phyloP scores from a whole-genome alignment of 1,140 invertebrate genomes.

The Drosophila lacteicornis region DNA sequence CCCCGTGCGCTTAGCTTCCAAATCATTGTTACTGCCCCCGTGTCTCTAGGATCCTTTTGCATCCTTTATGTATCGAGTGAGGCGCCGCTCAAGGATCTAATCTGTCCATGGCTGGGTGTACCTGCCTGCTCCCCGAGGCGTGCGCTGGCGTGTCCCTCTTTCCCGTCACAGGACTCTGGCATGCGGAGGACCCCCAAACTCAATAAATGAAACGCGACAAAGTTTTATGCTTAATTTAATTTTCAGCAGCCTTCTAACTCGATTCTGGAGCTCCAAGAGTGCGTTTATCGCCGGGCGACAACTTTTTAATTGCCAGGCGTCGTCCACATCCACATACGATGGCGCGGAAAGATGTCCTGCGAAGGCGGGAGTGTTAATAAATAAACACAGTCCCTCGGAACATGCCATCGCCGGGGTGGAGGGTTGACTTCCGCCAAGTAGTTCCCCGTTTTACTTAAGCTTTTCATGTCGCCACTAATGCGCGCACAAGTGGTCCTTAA shows the following conservation, averaged over 20 bases:
- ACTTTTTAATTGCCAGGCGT: conserved; percentile 76
- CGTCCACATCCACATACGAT: conserved; percentile 28
- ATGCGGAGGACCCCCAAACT: neutral
- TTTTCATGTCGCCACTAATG: conserved; percentile 7
- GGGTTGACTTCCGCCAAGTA: neutral
- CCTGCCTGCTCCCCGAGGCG: no score
- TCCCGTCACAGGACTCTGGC: neutral
- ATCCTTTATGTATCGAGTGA: neutral
- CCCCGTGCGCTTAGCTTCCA: neutral
- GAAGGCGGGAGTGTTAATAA: neutral
- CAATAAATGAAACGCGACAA: conserved; percentile 24
- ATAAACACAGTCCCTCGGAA: conserved; percentile 1
- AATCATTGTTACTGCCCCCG: neutral
- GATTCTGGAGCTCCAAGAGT: conserved; percentile 48
- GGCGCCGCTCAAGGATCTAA: no score
- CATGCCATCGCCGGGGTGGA: neutral
- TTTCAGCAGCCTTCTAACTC: conserved; percentile 66
- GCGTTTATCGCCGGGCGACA: conserved; percentile 59
- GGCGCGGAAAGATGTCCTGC: conserved; percentile 2
- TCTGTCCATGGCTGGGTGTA: no score
- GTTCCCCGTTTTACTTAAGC: conserved; percentile 3
- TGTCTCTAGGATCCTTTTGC: neutral
- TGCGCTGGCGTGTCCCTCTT: neutral
- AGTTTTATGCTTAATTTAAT: conserved; percentile 73
- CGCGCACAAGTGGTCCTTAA: neutral